phyloP scores from a whole-genome alignment of 2,797 vertebrate genomes.

The Xiphophorus birchmanni region DNA sequence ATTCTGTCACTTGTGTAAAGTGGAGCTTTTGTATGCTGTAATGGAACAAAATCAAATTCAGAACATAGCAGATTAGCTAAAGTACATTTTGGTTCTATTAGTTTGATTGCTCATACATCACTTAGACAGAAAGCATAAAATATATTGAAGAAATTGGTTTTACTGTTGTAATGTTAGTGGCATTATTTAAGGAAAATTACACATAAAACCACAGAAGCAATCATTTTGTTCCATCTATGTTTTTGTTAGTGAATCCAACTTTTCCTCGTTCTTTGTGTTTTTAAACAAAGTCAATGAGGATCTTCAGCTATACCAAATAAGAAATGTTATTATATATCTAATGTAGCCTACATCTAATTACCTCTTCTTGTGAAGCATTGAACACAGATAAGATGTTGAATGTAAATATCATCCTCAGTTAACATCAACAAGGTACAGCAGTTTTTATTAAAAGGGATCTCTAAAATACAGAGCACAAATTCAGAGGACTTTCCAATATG shows the following conservation, averaged over 20 bases:
- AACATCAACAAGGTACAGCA: not conserved
- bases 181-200: slow-evolving; percentile 26
- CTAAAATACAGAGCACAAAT: not conserved
- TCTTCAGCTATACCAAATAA: not conserved
- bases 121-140: slow-evolving; percentile 10
- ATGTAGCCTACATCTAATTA: not conserved
- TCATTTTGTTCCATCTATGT: slow-evolving; percentile 13
- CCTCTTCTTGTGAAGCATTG: not conserved
- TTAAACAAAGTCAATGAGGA: not conserved
- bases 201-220: slow-evolving; percentile 13
- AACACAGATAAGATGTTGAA: not conserved
- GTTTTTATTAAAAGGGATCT: not conserved
- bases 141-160: slow-evolving; percentile 13
- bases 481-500: not conserved
- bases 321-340: not conserved
- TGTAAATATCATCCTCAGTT: not conserved
- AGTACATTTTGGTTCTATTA: slow-evolving; percentile 43
- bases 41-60: slow-evolving; percentile 64
- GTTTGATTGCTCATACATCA: slow-evolving; percentile 44
- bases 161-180: slow-evolving; percentile 10
- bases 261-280: not conserved
- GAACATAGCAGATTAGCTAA: slow-evolving; percentile 19
- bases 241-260: not conserved
- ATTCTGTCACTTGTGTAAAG: slow-evolving; percentile 28
- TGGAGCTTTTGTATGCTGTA: slow-evolving; percentile 22